Base-by-base conservation (phyloP, 2,888 invertebrate genomes). In the Xestia sexstrigata region DNA sequence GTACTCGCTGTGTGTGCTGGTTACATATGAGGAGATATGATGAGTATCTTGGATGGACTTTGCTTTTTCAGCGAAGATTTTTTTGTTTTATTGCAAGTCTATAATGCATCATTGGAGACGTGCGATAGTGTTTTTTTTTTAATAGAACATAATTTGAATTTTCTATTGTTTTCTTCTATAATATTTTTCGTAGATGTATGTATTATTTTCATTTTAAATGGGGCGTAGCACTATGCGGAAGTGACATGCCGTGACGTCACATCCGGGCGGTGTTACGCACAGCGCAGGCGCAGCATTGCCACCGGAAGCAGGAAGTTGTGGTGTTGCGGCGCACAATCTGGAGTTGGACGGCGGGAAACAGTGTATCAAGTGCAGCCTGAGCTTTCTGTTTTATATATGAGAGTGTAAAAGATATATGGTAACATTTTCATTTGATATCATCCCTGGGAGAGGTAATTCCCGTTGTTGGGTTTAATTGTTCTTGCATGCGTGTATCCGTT, bases 241-340 rank as follows among this genome's bases (percentile, higher is more conserved):
- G 91, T 92, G 91, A 92, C 92, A 88, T 91, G 90, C 89, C 88
- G 91, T 94, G 94, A 94, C 93, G 94, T 94, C 92, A 92, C 90
- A 82, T 92, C 92, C 91, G 91, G 91, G 89, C 79, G 81, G 67
- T 84, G 85, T 84, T 85, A 89, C 86, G 83, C 84, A 89, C 86
- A 91, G 94, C 95, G 96, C 96, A 95, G 87, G 96, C 95, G 95
- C 95, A 95, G 89, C 89, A 88, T 90, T 87, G 86, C 93, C 91
- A 91, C 94, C 96, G 96, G 96, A 96, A 95, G 89, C 95, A 92
- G 96, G 96, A 96, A 93, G 95, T 93, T 96, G 96, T 93, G 96
- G 96, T 94, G 95, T 94, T 93, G 95, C 93, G 94, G 95, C 93
- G 93, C 95, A 94, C 96, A 96, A 96, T 96, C 96, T 96, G 96